Evolutionary conservation across 2,888 invertebrate species (phyloP).

Genomic region (Liodrosophila aerea): DNA sequence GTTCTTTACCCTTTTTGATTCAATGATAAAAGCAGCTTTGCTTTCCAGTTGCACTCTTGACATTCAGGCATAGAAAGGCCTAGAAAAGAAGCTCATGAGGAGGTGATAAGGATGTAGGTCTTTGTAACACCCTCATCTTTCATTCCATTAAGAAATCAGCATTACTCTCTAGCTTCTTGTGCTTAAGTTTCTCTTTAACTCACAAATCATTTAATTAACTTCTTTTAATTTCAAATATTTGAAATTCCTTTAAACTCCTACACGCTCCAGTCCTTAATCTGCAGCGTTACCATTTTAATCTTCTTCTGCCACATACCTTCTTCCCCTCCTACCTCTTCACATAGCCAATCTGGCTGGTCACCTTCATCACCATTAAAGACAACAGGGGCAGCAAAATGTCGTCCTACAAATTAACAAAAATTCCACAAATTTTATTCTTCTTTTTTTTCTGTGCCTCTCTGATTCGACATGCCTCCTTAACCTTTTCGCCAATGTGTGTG

Average conservation of each 20-base stretch:
- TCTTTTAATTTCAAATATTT: not conserved
- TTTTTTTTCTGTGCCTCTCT: no score
- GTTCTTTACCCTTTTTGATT: no score
- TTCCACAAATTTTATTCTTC: conserved; percentile 60
- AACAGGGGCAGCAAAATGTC: conserved; percentile 74
- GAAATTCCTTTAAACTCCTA: not conserved
- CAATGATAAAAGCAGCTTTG: no score
- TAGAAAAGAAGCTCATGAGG: no score
- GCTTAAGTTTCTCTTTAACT: not conserved
- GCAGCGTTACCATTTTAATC: conserved; percentile 9
- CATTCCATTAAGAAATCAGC: no score
- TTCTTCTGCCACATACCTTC: no score
- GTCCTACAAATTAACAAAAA: conserved; percentile 77
- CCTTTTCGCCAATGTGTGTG: conserved; percentile 12
- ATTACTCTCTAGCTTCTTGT: not conserved
- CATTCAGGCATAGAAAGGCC: no score
- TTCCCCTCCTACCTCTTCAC: no score
- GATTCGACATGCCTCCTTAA: conserved; percentile 52
- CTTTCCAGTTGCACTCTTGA: no score
- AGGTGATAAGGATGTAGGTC: no score
- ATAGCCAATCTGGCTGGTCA: conserved; percentile 22
- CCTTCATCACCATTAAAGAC: conserved; percentile 47
- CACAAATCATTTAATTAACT: conserved; percentile 19
- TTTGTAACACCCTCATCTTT: no score
- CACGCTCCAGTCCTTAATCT: conserved; percentile 2